These are phyloP conservation scores for Drosophila rufa DNA, from an alignment of 1,140 invertebrate species.

Conservation along the genomic window DNA sequence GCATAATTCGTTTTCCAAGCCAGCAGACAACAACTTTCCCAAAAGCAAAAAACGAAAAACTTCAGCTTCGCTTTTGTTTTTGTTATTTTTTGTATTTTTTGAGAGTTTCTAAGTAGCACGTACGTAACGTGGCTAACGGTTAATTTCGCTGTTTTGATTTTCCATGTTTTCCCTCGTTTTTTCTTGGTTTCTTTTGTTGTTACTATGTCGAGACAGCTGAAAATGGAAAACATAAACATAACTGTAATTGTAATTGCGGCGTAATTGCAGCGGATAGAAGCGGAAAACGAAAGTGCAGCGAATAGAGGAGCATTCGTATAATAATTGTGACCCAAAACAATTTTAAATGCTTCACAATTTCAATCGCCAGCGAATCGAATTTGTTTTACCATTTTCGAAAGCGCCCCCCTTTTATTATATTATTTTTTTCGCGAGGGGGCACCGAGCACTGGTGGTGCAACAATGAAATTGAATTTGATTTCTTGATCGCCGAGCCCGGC, in stretches of 20 bases:
- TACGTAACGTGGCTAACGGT: slow-evolving; percentile 56
- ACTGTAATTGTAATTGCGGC: slow-evolving; percentile 52
- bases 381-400: slow-evolving; percentile 57
- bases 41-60: slow-evolving; percentile 31
- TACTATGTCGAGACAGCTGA: slow-evolving; percentile 11
- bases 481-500: slow-evolving; percentile 32
- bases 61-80: slow-evolving; percentile 1
- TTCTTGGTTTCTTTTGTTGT: background rate
- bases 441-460: slow-evolving; percentile 4
- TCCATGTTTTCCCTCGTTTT: slow-evolving; percentile 11
- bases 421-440: background rate
- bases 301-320: slow-evolving; percentile 34
- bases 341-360: slow-evolving; percentile 59
- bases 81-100: background rate
- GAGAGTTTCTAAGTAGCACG: slow-evolving; percentile 55
- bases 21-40: slow-evolving; percentile 33
- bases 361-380: slow-evolving; percentile 52
- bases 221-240: slow-evolving; percentile 45
- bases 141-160: slow-evolving; percentile 34
- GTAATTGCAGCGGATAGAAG: slow-evolving; percentile 49
- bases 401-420: slow-evolving; percentile 12
- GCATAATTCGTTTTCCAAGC: slow-evolving; percentile 18
- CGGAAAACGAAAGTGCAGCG: slow-evolving; percentile 61
- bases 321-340: slow-evolving; percentile 51
- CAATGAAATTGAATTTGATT: slow-evolving; percentile 61